phyloP scores from a whole-genome alignment of 2,888 invertebrate genomes.

The Chromoteleia sp. region DNA sequence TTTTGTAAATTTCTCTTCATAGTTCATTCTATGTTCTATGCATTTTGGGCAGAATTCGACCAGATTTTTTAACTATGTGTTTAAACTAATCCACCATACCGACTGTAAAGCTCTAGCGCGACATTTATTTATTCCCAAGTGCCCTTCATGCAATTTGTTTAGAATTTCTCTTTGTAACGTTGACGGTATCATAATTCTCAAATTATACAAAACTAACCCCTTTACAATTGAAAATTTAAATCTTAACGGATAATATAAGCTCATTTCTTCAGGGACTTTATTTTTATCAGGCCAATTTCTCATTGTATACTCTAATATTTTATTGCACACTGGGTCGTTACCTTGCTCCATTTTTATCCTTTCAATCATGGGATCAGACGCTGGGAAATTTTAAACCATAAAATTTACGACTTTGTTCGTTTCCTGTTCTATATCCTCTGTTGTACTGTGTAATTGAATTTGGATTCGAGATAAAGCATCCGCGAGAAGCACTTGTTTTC shows the following conservation, averaged over 20 bases:
- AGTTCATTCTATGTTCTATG: constrained; percentile 6
- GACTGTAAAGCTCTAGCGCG: constrained; percentile 22
- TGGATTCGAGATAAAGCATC: constrained; percentile 13
- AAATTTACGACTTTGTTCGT: constrained; percentile 17
- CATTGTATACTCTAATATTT: neutral
- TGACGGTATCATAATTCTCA: constrained; percentile 16
- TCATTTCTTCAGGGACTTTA: constrained; percentile 16
- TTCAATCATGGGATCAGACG: constrained; percentile 15
- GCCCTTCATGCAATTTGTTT: constrained; percentile 18
- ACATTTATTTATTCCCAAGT: constrained; percentile 32
- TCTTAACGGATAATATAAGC: constrained; percentile 5
- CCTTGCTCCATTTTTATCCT: constrained; percentile 12
- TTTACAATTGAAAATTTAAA: constrained; percentile 1
- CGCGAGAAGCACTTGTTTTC: constrained; percentile 2
- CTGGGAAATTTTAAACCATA: constrained; percentile 6
- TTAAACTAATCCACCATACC: constrained; percentile 21
- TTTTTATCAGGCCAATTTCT: constrained; percentile 13
- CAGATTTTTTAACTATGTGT: constrained; percentile 14
- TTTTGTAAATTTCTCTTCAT: constrained; percentile 10
- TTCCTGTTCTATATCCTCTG: constrained; percentile 6
- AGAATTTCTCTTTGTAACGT: constrained; percentile 2
- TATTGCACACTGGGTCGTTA: neutral
- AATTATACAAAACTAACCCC: constrained; percentile 8
- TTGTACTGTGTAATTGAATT: neutral
- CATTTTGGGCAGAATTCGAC: constrained; percentile 29